These are phyloP conservation scores for Anser cygnoides DNA, from an alignment of 2,113 vertebrate genomes.

Conservation along the genomic window DNA sequence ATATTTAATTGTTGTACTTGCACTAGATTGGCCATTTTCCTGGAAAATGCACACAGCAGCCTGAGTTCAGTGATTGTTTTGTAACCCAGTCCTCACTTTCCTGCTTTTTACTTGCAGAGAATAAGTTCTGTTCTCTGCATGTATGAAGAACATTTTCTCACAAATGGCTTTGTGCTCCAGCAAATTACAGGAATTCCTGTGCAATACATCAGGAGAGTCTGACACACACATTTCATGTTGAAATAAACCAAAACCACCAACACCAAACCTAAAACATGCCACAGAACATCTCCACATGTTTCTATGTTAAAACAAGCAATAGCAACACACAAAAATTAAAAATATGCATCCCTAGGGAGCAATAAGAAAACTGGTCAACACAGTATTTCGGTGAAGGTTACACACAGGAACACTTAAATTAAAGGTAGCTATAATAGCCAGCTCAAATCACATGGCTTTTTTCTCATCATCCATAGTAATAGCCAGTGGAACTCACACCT, in stretches of 20 bases:
- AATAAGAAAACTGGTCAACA: background rate
- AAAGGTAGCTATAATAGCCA: background rate
- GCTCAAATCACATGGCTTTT: background rate
- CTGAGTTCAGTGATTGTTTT: background rate
- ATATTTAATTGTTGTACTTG: background rate
- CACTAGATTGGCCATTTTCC: background rate
- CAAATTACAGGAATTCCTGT: constrained; percentile 65
- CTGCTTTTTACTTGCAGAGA: constrained; percentile 3
- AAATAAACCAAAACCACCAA: background rate
- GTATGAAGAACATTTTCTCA: background rate
- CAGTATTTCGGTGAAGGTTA: background rate
- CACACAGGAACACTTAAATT: background rate
- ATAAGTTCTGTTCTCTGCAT: background rate
- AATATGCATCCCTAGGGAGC: background rate
- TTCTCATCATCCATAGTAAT: background rate
- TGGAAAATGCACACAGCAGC: background rate
- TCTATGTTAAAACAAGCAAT: background rate
- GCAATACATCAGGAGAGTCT: background rate
- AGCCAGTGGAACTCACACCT: background rate
- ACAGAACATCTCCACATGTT: background rate
- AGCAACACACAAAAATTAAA: background rate
- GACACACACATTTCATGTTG: background rate
- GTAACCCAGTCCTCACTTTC: constrained; percentile 6
- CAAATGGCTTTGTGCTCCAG: constrained; percentile 18
- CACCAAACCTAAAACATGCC: background rate